Evolutionary conservation across 1,140 invertebrate species (phyloP).

Genomic region (Meloidogyne hapla): DNA sequence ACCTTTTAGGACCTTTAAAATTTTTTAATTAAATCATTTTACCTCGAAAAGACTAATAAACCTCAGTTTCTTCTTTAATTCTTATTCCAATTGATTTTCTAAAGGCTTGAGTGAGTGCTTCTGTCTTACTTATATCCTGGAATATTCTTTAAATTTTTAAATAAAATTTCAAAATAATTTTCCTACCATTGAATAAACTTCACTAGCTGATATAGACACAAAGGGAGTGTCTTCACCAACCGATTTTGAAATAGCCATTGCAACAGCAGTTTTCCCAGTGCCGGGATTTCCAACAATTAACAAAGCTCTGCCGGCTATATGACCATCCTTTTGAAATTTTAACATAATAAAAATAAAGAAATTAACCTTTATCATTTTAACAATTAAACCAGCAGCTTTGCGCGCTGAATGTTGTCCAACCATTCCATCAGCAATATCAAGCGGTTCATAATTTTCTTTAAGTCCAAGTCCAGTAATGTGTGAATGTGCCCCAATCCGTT

Average conservation of each 20-base stretch:
- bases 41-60: not conserved
- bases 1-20: slow-evolving; percentile 87
- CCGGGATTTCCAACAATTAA: slow-evolving; percentile 93
- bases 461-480: slow-evolving; percentile 94
- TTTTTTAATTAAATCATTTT: not conserved
- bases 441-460: slow-evolving; percentile 86
- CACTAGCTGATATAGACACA: slow-evolving; percentile 93
- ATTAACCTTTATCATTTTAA: slow-evolving; percentile 86
- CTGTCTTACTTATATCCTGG: slow-evolving; percentile 96
- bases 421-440: slow-evolving; percentile 91
- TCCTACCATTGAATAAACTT: slow-evolving; percentile 81
- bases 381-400: slow-evolving; percentile 85
- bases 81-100: slow-evolving; percentile 94
- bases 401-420: slow-evolving; percentile 90
- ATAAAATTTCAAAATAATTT: not conserved
- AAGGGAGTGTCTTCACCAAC: slow-evolving; percentile 93
- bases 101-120: slow-evolving; percentile 93
- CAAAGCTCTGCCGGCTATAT: slow-evolving; percentile 93
- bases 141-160: not conserved
- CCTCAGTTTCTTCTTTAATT: slow-evolving; percentile 77
- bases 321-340: slow-evolving; percentile 74
- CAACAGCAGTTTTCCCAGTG: slow-evolving; percentile 74
- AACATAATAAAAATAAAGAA: not conserved
- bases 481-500: slow-evolving; percentile 75
- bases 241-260: slow-evolving; percentile 80